phyloP scores from a whole-genome alignment of 2,797 vertebrate species.

The Loriculus beryllinus region DNA sequence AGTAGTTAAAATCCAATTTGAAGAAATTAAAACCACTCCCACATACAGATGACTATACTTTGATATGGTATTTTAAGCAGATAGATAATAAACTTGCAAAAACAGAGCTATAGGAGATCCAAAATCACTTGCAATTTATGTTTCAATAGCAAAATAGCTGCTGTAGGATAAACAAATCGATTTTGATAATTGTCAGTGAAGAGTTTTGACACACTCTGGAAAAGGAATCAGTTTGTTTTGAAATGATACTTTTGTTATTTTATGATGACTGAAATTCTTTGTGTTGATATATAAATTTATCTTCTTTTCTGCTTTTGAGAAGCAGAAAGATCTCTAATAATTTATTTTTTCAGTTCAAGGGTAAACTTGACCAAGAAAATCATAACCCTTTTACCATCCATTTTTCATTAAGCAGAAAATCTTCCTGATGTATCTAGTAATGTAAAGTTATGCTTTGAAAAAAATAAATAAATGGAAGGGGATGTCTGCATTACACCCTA shows the following conservation, averaged over 20 bases:
- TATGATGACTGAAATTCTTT: background rate
- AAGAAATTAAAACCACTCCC: background rate
- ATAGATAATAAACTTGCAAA: background rate
- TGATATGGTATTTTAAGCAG: background rate
- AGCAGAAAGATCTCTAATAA: background rate
- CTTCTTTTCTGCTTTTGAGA: background rate
- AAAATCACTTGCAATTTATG: background rate
- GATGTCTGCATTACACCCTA: background rate
- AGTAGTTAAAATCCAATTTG: background rate
- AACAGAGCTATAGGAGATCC: background rate
- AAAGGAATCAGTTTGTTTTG: background rate
- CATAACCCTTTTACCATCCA: background rate
- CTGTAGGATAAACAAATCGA: background rate
- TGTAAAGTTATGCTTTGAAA: background rate
- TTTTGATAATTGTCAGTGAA: constrained; percentile 19
- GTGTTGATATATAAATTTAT: background rate
- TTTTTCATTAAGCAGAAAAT: background rate
- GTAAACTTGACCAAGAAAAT: background rate
- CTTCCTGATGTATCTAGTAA: background rate
- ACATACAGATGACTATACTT: background rate
- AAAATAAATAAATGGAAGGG: background rate
- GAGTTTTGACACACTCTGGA: constrained; percentile 7
- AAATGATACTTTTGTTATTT: background rate
- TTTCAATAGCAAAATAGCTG: background rate
- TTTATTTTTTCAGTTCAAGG: background rate